Conservation (phyloP, 1,140 invertebrate genomes). For the Hyles euphorbiae region DNA sequence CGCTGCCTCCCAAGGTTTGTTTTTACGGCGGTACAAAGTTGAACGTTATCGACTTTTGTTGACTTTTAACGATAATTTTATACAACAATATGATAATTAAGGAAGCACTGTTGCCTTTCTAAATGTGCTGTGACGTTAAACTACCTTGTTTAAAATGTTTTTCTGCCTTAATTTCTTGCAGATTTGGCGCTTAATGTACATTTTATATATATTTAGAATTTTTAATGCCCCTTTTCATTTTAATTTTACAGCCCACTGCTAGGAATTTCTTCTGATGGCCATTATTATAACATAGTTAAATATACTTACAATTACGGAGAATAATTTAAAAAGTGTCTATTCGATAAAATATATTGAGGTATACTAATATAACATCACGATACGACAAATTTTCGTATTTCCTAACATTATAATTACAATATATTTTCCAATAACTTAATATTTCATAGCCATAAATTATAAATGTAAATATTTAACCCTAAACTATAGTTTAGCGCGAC, state of each 20-base stretch:
- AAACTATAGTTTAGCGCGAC: no score
- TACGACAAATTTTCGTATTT: no score
- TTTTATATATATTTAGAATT: no score
- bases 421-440: no score
- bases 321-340: no score
- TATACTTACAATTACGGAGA: no score
- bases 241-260: not conserved
- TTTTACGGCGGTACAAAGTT: conserved; percentile 49
- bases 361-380: no score
- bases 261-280: not conserved
- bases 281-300: no score
- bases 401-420: no score
- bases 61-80: conserved; percentile 65
- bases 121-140: conserved; percentile 20
- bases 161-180: conserved; percentile 4
- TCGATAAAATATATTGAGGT: no score
- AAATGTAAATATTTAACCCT: no score
- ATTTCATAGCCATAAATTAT: no score
- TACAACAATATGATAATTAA: conserved; percentile 66
- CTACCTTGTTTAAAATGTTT: conserved; percentile 2
- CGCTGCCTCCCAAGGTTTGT: conserved; percentile 37
- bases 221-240: not conserved
- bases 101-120: conserved; percentile 26
- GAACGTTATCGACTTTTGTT: conserved; percentile 53
- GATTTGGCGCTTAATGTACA: not conserved